Evolutionary conservation across 2,113 vertebrate genomes (phyloP).

Genomic region (Gadus chalcogrammus): DNA sequence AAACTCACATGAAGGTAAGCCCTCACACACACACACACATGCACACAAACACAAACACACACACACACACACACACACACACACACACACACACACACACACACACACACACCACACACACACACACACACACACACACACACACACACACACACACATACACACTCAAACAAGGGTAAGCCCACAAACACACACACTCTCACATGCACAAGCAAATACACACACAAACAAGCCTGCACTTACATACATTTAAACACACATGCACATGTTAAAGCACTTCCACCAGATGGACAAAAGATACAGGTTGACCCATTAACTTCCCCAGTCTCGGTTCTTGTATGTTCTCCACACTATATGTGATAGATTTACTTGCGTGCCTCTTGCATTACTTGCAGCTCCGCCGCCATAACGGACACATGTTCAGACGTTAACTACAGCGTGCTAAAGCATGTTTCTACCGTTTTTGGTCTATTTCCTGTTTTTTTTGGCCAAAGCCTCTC

Average conservation of each 20-base stretch:
- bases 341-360: neutral
- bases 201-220: no score
- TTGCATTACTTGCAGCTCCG: no score
- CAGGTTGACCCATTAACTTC: neutral
- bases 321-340: neutral
- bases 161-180: neutral
- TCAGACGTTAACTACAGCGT: neutral
- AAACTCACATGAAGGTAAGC: neutral
- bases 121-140: neutral
- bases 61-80: slow-evolving; percentile 10
- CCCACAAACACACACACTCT: no score
- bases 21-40: slow-evolving; percentile 1
- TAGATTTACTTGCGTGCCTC: neutral
- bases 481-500: neutral
- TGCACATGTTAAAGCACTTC: no score
- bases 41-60: slow-evolving; percentile 19
- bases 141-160: neutral
- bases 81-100: neutral
- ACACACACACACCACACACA: slow-evolving; percentile 18
- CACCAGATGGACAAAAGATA: no score
- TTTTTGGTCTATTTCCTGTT: neutral
- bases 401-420: no score
- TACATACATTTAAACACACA: no score
- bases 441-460: neutral
- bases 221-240: no score